Base-by-base conservation (phyloP, 2,888 invertebrate species). In the Drosophila ezoana region DNA sequence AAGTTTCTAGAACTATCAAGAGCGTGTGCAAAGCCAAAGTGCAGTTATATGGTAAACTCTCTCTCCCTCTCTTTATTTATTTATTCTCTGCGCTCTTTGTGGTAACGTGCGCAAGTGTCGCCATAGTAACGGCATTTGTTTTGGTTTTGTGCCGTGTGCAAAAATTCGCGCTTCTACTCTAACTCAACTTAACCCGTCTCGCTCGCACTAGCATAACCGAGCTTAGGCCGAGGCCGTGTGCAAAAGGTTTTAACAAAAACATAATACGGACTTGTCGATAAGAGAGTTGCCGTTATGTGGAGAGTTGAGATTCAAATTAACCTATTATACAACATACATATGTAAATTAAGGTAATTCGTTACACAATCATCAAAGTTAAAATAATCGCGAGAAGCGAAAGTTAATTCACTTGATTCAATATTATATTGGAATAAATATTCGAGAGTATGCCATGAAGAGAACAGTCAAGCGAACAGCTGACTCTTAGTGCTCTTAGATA, bases 111-210 rank as follows among this genome's bases (percentile, higher is more conserved):
- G 79, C 81, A 81, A 58, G 44, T 41, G 72, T 72, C 74, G 71
- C 77, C 84, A 81, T 86, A 78, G 86, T 58, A 83, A 83, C 86
- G 79, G 76, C 38, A 66, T 84, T 87, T 87, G 87, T 87, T 85
- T 77, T 71, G 71, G 49, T 84, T 63, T 76, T 0, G 86, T 49
- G 76, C 71, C 87, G 86, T 81, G 87, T 73, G 86, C 86, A 87
- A 86, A 82, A 76, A 70, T 14, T 9, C 43, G 11, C 33, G 38
- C 49, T 65, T 47, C 28, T 43, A 44, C 33, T 44, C 23, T 23
- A 14, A 3, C 23, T 16, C 47, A 58, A 41, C 8, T 44, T 35
- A 8, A 20, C 14, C 65, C 14, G 6, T 60, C 69, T 61, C 63
- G 5, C 61, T 77, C 57, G 1, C 69, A 60, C 64, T n/a, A 16